A percentile compares a stretch with the other conserved stretches of the same genome.
Conservation (phyloP, 1,140 invertebrate species). For the Leguminivora glycinivorella region DNA sequence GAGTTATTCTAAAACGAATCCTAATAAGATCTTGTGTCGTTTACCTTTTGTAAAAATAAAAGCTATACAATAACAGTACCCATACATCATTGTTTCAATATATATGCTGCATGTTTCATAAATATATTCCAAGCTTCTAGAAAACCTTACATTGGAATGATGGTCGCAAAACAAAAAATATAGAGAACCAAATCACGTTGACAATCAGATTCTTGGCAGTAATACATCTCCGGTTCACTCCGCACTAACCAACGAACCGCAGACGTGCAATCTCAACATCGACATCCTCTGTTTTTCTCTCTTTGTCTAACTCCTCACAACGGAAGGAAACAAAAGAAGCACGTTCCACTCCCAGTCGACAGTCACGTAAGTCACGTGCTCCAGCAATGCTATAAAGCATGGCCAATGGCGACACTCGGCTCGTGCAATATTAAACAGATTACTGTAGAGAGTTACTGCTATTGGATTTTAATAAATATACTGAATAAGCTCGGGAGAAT, state of each 20-base stretch:
- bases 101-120: not conserved
- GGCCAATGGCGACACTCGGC: conserved; percentile 15
- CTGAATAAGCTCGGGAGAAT: conserved; percentile 1
- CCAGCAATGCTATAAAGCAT: not conserved
- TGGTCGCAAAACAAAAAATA: not conserved
- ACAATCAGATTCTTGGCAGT: not conserved
- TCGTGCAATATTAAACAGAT: conserved; percentile 7
- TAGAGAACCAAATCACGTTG: not conserved
- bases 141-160: not conserved
- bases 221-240: not conserved
- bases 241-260: not conserved
- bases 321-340: not conserved
- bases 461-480: conserved; percentile 12
- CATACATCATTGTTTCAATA: too few relatives aligned
- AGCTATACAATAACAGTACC: too few relatives aligned
- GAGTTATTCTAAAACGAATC: too few relatives aligned
- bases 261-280: conserved; percentile 5
- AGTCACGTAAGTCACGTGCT: conserved; percentile 8
- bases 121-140: not conserved
- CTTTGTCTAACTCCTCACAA: not conserved
- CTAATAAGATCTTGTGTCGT: too few relatives aligned
- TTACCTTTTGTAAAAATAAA: too few relatives aligned
- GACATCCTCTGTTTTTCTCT: not conserved
- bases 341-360: not conserved
- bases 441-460: conserved; percentile 13